Evolutionary conservation across 2,797 vertebrate genomes (phyloP).

Genomic region (Cirrhinus molitorella): DNA sequence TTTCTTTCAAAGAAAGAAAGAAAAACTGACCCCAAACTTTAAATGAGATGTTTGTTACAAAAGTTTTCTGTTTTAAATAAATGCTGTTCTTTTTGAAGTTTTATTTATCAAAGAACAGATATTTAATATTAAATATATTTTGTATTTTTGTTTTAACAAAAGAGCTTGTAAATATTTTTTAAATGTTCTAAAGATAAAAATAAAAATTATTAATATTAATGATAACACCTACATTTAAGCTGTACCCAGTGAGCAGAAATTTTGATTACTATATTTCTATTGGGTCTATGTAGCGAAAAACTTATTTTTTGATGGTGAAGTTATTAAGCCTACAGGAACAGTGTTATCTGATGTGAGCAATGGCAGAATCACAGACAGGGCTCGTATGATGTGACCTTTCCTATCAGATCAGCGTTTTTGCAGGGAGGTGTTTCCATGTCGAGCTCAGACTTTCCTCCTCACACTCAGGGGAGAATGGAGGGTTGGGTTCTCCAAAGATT

Average conservation of each 20-base stretch:
- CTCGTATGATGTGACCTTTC: background rate
- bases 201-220: no score
- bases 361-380: background rate
- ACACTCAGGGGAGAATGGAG: conserved; percentile 59
- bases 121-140: no score
- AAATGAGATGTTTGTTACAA: no score
- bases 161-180: no score
- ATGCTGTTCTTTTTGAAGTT: no score
- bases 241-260: background rate
- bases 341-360: background rate
- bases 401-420: conserved; percentile 15
- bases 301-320: background rate
- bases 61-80: no score
- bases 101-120: no score
- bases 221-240: background rate
- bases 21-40: no score
- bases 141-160: no score
- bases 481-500: conserved; percentile 56
- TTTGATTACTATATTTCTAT: no score
- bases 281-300: background rate
- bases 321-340: background rate
- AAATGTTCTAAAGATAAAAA: no score
- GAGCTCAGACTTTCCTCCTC: conserved; percentile 38
- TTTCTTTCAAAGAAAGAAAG: no score
- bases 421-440: conserved; percentile 41